phyloP scores from a whole-genome alignment of 2,797 vertebrate genomes.

The Microchirus variegatus region DNA sequence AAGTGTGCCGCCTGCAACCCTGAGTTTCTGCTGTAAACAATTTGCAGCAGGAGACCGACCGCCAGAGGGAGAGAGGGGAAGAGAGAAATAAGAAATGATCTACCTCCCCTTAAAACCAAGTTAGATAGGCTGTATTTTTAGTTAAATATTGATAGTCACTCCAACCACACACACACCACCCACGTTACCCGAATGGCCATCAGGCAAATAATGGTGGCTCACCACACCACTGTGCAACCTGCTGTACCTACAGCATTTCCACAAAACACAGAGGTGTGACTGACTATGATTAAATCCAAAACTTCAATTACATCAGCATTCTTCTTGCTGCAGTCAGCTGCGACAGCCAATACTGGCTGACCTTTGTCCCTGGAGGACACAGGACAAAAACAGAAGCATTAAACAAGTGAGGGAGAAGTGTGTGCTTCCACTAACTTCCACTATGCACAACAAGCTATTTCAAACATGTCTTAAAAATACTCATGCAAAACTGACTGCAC shows the following conservation, averaged over 20 bases:
- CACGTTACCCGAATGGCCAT: neutral
- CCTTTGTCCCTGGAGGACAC: constrained; percentile 20
- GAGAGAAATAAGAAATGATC: neutral
- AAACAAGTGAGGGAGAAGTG: neutral
- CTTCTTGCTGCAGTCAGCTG: neutral
- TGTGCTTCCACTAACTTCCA: constrained; percentile 4
- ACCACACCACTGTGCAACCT: constrained; percentile 5
- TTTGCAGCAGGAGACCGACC: neutral
- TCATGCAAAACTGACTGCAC: constrained; percentile 1
- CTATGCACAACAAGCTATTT: constrained; percentile 12
- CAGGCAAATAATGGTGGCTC: neutral
- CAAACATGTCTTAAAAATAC: constrained; percentile 11
- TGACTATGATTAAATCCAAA: neutral
- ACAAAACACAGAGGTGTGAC: neutral
- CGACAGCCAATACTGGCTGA: constrained; percentile 6
- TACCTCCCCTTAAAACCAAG: neutral
- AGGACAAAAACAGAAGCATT: constrained; percentile 4
- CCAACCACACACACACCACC: neutral
- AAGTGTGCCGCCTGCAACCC: constrained; percentile 14
- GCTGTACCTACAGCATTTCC: constrained; percentile 14
- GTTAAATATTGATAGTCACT: neutral
- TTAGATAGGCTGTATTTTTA: neutral
- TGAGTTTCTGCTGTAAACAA: neutral
- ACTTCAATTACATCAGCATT: neutral
- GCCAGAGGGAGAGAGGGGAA: neutral